phyloP scores from a whole-genome alignment of 2,888 invertebrate species.

The Petrolisthes cinctipes region DNA sequence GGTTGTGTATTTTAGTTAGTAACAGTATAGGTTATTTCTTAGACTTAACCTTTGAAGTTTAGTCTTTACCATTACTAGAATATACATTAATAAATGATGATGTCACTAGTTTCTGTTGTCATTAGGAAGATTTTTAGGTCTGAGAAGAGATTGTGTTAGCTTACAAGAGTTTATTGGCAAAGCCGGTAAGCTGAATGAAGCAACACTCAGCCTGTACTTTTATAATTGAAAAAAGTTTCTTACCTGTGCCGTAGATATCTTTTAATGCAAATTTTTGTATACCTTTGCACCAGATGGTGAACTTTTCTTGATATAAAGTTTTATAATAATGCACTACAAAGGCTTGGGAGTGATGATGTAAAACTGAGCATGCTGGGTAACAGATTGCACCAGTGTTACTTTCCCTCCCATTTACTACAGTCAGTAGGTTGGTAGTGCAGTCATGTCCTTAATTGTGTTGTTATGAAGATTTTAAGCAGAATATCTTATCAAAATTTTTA shows the following conservation, averaged over 20 bases:
- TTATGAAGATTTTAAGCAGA: slow-evolving; percentile 54
- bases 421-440: slow-evolving; percentile 14
- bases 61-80: not conserved
- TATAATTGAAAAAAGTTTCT: slow-evolving; percentile 20
- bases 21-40: slow-evolving; percentile 6
- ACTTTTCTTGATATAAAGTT: slow-evolving; percentile 11
- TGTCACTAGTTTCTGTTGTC: not conserved
- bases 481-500: slow-evolving; percentile 55
- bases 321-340: slow-evolving; percentile 3
- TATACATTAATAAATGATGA: not conserved
- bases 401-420: slow-evolving; percentile 38
- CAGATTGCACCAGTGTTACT: slow-evolving; percentile 43
- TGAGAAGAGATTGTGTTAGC: slow-evolving; percentile 6
- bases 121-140: slow-evolving; percentile 30
- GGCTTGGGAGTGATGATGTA: slow-evolving; percentile 22
- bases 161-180: slow-evolving; percentile 15
- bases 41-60: slow-evolving; percentile 30
- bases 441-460: slow-evolving; percentile 32
- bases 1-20: not conserved
- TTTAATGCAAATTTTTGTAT: slow-evolving; percentile 25
- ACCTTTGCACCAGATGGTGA: not conserved
- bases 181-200: slow-evolving; percentile 8
- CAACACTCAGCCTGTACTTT: slow-evolving; percentile 11
- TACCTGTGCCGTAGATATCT: slow-evolving; percentile 11
- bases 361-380: not conserved